Evolutionary conservation across 1,140 invertebrate species (phyloP).

Genomic region (Heliconius himera): DNA sequence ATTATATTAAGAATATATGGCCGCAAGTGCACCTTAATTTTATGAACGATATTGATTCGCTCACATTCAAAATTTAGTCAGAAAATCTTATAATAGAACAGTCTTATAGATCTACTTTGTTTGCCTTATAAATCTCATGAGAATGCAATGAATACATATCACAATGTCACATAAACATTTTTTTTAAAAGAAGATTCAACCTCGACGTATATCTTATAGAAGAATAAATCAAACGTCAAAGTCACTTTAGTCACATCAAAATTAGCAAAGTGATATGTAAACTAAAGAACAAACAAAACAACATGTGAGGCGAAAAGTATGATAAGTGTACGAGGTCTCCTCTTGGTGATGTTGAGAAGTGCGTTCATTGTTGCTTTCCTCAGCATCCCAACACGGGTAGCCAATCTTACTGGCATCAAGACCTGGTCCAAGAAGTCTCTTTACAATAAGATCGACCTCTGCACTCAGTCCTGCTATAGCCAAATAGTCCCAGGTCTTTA

Average conservation of each 20-base stretch:
- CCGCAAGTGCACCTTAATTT: conserved; percentile 24
- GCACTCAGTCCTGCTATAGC: conserved; percentile 70
- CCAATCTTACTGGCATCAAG: conserved; percentile 60
- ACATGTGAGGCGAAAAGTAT: conserved; percentile 56
- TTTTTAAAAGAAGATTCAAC: conserved; percentile 30
- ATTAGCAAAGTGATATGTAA: conserved; percentile 35
- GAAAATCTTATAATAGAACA: conserved; percentile 3
- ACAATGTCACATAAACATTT: conserved; percentile 21
- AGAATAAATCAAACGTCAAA: conserved; percentile 51
- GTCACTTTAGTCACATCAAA: conserved; percentile 54
- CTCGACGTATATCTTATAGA: conserved; percentile 45
- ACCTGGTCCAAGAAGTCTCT: conserved; percentile 62
- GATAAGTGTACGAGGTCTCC: conserved; percentile 53
- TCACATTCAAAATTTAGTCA: neutral
- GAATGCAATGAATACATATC: conserved; percentile 1
- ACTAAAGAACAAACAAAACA: conserved; percentile 47
- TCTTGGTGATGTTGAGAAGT: conserved; percentile 69
- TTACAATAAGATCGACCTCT: conserved; percentile 69
- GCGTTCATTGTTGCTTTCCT: conserved; percentile 65
- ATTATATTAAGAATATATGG: conserved; percentile 29
- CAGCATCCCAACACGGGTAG: conserved; percentile 60
- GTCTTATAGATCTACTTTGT: neutral
- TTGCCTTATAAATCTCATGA: conserved; percentile 26
- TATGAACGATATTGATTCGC: conserved; percentile 23
- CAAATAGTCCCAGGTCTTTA: conserved; percentile 73